Conservation (phyloP, 2,113 vertebrate genomes). For the Elanus axillaris region DNA sequence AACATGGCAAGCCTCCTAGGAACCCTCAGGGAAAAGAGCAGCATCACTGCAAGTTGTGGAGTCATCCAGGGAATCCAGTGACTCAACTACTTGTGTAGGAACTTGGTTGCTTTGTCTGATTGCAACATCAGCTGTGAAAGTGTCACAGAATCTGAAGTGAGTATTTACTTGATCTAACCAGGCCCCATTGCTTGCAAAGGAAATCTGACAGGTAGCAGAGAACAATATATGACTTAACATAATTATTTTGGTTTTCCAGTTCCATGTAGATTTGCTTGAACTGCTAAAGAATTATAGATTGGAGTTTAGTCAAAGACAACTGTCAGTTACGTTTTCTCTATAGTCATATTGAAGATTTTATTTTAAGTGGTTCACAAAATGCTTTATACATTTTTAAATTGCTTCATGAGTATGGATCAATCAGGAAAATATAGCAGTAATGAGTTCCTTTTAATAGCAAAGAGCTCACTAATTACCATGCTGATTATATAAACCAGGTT, state of each 20-base stretch:
- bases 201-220: background rate
- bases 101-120: background rate
- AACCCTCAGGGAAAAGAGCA: background rate
- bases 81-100: background rate
- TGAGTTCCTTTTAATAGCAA: slow-evolving; percentile 67
- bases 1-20: background rate
- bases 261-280: background rate
- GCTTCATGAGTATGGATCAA: slow-evolving; percentile 60
- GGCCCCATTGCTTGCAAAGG: background rate
- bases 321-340: slow-evolving; percentile 1
- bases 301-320: slow-evolving; percentile 1
- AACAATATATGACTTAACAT: background rate
- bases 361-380: slow-evolving; percentile 37
- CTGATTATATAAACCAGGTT: slow-evolving; percentile 62
- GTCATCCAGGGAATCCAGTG: background rate
- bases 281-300: background rate
- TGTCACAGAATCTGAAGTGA: background rate
- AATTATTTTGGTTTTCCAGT: background rate
- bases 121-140: background rate
- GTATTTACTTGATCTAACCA: background rate
- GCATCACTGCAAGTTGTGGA: background rate
- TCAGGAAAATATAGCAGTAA: slow-evolving; percentile 67
- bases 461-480: slow-evolving; percentile 64
- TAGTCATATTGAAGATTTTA: slow-evolving; percentile 26
- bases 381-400: slow-evolving; percentile 52